Conservation (phyloP, 1,140 invertebrate genomes). For the Lepidotrigona ventralis region DNA sequence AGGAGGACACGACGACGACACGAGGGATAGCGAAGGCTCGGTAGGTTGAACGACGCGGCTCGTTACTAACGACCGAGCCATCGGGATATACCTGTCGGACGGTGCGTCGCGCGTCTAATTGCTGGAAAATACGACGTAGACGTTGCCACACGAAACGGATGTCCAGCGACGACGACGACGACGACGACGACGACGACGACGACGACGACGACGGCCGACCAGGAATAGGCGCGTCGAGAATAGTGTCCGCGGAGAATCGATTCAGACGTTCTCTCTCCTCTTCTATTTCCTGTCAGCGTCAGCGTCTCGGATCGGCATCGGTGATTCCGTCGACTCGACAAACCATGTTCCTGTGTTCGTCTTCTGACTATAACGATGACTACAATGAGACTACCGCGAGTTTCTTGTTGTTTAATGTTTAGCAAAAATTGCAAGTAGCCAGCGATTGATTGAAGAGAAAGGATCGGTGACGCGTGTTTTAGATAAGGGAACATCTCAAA, state of each 20-base stretch:
- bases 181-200: slow-evolving; percentile 34
- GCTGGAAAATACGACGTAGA: slow-evolving; percentile 70
- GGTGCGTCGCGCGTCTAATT: slow-evolving; percentile 70
- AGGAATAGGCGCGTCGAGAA: slow-evolving; percentile 50
- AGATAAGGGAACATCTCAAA: no score
- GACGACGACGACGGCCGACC: not conserved
- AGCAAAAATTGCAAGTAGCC: no score
- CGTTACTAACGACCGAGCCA: slow-evolving; percentile 59
- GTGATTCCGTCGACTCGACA: no score
- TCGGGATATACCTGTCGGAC: slow-evolving; percentile 65
- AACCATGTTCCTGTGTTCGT: no score
- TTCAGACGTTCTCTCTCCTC: not conserved
- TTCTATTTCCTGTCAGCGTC: not conserved
- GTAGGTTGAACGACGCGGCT: slow-evolving; percentile 32
- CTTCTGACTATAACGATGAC: no score
- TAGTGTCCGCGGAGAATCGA: not conserved
- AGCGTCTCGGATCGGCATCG: no score
- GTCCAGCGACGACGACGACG: slow-evolving; percentile 49
- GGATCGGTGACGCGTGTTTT: no score
- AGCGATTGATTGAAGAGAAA: no score
- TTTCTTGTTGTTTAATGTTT: no score
- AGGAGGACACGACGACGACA: slow-evolving; percentile 21
- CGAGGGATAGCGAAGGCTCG: not conserved
- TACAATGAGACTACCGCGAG: no score
- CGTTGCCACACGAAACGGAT: slow-evolving; percentile 59